Percentiles rank a stretch among this genome's conserved stretches.
These are phyloP conservation scores for Palythoa caribaeorum DNA, from an alignment of 92 coral and sea anemone genomes.

Conservation along the genomic window DNA sequence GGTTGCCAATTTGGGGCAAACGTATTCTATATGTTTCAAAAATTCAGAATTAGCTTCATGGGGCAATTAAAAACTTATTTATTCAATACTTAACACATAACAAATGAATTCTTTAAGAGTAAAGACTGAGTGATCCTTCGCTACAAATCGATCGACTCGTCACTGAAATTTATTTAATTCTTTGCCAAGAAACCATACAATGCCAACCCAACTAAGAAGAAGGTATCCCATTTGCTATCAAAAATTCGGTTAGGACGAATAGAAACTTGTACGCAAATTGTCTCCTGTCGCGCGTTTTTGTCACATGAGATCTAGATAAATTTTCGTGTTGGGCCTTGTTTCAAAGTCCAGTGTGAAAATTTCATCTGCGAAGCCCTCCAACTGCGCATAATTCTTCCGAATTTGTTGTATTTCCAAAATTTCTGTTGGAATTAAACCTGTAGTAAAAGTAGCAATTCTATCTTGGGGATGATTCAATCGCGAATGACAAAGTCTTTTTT, in stretches of 20 bases:
- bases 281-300: slow-evolving; percentile 29
- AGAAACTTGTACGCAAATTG: not conserved
- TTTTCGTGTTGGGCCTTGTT: not conserved
- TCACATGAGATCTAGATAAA: slow-evolving; percentile 9
- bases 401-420: not conserved
- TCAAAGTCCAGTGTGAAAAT: slow-evolving; percentile 21
- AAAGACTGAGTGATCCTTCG: not conserved
- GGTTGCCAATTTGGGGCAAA: not conserved
- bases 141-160: not conserved
- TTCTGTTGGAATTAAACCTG: not conserved
- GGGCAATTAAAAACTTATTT: not conserved
- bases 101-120: not conserved
- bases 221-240: not conserved
- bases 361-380: not conserved
- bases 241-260: not conserved
- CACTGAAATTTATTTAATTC: not conserved
- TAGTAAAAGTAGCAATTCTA: not conserved
- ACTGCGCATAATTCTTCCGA: slow-evolving; percentile 19
- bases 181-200: not conserved
- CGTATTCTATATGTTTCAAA: not conserved
- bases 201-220: not conserved
- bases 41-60: not conserved
- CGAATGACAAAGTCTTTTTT: not conserved
- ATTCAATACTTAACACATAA: not conserved
- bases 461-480: not conserved